These are phyloP conservation scores for Stenopsyche tienmushanensis DNA, from an alignment of 1,140 invertebrate genomes.

Conservation along the genomic window DNA sequence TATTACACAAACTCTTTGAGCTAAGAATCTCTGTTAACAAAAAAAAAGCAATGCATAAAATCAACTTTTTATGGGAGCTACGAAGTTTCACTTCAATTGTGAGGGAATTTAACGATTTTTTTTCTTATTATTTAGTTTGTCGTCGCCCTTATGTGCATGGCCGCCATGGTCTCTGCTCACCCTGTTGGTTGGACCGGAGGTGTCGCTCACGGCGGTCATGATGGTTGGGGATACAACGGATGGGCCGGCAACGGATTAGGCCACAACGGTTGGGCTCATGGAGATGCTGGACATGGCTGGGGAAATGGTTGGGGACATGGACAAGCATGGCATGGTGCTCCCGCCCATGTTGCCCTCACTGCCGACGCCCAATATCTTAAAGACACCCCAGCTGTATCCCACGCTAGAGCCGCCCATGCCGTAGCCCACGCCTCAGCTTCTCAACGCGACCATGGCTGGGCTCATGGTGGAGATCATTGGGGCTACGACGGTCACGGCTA, in stretches of 20 bases:
- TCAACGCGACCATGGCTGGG: not conserved
- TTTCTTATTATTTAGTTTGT: too few species aligned
- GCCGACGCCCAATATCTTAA: constrained; percentile 1
- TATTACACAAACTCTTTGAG: too few species aligned
- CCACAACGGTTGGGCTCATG: not conserved
- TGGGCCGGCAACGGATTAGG: not conserved
- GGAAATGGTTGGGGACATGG: not conserved
- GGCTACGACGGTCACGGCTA: not conserved
- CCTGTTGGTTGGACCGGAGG: not conserved
- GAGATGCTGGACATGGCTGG: too few species aligned
- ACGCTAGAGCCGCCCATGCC: not conserved
- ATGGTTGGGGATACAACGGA: not conserved
- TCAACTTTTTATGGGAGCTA: too few species aligned
- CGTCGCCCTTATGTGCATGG: not conserved
- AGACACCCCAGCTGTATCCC: constrained; percentile 8
- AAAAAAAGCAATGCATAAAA: too few species aligned
- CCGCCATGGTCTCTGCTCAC: not conserved
- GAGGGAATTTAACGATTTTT: too few species aligned
- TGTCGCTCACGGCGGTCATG: not conserved
- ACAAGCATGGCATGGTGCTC: not conserved
- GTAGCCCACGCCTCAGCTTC: not conserved
- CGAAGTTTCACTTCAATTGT: too few species aligned
- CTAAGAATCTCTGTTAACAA: too few species aligned
- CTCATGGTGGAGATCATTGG: not conserved
- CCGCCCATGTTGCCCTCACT: not conserved